Evolutionary conservation across 2,113 vertebrate genomes (phyloP), one percentile per base, ranked within the genome.

Genomic region (Gymnobelideus leadbeateri): DNA sequence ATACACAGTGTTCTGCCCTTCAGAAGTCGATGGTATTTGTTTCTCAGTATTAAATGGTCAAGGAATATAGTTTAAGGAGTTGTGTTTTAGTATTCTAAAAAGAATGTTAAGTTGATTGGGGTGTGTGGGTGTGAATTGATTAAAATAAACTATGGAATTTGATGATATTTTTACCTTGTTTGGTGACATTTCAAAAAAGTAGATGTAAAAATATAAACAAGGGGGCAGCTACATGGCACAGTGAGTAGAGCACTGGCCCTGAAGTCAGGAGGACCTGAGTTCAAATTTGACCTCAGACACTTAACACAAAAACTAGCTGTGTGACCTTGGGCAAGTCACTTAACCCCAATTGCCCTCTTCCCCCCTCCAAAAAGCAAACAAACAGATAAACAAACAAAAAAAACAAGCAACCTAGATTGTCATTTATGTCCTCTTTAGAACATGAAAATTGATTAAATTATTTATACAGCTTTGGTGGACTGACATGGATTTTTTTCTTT

Each of bases 141-240:
- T 77, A 77, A 77, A 77, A 84, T 68, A 61, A 31, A 91, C 2
- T 93, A 23, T n/a, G 96, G 53, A 47, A 57, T 95, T 92, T 51
- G 92, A 19, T 24, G 90, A 51, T 90, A 53, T 94, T 50, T 95
- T 93, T 53, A 54, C 51, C 57, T 46, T 90, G 0, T 51, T 94
- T 92, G 26, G 92, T 94, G 92, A 84, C 91, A 5, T 93, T 95
- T 96, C 92, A 95, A 95, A 96, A 93, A 96, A 93, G 25, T 54
- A 50, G 25, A 47, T 57, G 37, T 43, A n/a, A 61, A 91, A 91
- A 84, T 61, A 21, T 3, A 19, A 49, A 49, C 47, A 49, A 49
- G 47, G 47, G 47, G 47, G 47, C 47, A 4, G 47, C 47, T 49
- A 49, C 2, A 4, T 49, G 47, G 47, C 47, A 4, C 47, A 49